Evolutionary conservation across 2,888 invertebrate genomes (phyloP).

Genomic region (Ctenicera cuprea): DNA sequence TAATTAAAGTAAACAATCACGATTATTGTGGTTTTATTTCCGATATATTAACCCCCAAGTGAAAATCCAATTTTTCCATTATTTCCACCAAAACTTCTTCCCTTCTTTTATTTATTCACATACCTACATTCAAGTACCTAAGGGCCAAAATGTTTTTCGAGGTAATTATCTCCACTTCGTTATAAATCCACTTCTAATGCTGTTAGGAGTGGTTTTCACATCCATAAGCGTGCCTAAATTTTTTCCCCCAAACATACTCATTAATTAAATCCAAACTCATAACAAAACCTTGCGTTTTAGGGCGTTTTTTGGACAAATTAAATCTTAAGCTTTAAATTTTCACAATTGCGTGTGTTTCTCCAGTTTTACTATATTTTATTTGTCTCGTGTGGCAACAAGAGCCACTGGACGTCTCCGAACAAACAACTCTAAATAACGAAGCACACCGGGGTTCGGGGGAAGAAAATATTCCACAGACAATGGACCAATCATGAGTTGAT

Average conservation of each 20-base stretch:
- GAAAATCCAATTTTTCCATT: not conserved
- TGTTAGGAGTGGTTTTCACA: constrained; percentile 3
- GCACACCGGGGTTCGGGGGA: constrained; percentile 12
- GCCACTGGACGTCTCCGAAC: constrained; percentile 17
- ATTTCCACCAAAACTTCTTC: too few relatives aligned
- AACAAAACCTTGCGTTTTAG: too few relatives aligned
- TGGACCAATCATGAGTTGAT: constrained; percentile 37
- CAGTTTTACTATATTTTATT: not conserved
- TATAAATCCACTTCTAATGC: constrained; percentile 5
- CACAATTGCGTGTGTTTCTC: not conserved
- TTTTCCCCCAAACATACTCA: not conserved
- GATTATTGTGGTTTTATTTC: not conserved
- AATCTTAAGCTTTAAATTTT: not conserved
- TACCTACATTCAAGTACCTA: not conserved
- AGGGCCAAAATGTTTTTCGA: constrained; percentile 4
- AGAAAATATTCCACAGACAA: constrained; percentile 35
- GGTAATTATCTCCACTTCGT: constrained; percentile 19
- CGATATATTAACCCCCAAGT: not conserved
- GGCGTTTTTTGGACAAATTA: too few relatives aligned
- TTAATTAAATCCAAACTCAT: not conserved
- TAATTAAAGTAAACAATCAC: not conserved
- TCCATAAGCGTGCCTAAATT: not conserved
- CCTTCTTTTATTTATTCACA: too few relatives aligned
- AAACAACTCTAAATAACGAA: constrained; percentile 22
- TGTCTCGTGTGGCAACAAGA: not conserved